A percentile compares a stretch with the other conserved stretches of the same genome.
Evolutionary conservation across 1,140 invertebrate genomes (phyloP).

Genomic region (Physella acuta): DNA sequence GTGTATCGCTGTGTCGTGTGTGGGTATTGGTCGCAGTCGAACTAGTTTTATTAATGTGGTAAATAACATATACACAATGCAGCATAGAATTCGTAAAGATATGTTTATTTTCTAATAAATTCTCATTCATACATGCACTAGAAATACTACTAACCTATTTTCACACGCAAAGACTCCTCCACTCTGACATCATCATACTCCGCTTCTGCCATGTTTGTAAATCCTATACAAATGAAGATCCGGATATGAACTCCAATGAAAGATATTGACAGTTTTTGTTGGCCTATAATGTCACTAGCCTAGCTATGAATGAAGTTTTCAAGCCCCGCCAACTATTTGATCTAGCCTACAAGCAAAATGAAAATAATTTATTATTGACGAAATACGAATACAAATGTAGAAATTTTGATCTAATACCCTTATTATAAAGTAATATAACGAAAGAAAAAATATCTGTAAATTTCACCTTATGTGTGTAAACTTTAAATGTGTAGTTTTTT

Average conservation of each 20-base stretch:
- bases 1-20: background rate
- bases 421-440: no score
- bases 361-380: background rate
- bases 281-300: background rate
- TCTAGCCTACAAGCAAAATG: background rate
- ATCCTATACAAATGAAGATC: background rate
- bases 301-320: background rate
- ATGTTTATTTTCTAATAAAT: background rate
- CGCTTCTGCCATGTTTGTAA: slow-evolving; percentile 14
- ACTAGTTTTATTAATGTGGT: background rate
- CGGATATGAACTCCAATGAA: background rate
- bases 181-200: slow-evolving; percentile 16
- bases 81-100: background rate
- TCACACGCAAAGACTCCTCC: slow-evolving; percentile 11
- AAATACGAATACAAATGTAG: background rate
- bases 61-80: background rate
- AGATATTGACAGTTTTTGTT: background rate
- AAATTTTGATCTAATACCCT: no score
- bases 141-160: slow-evolving; percentile 6
- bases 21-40: background rate
- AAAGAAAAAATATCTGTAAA: no score
- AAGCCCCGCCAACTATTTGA: background rate
- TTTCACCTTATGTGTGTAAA: no score
- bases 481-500: no score
- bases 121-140: background rate